These are phyloP conservation scores for Nipponia nippon DNA, from an alignment of 2,113 vertebrate genomes.

Conservation along the genomic window DNA sequence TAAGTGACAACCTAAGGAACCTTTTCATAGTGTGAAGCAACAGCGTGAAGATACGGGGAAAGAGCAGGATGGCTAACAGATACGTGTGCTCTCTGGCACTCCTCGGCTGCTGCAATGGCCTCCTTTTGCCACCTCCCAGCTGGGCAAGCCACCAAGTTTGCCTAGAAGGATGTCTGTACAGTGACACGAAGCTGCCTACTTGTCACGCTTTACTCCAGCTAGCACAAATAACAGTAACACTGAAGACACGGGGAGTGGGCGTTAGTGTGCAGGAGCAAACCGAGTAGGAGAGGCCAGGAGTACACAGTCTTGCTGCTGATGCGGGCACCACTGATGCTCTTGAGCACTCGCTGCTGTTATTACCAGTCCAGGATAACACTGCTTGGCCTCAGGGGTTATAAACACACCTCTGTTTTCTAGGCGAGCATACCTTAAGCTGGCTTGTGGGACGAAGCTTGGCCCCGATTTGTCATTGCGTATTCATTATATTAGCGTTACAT, in stretches of 20 bases:
- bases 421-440: not conserved
- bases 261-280: not conserved
- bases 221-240: not conserved
- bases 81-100: not conserved
- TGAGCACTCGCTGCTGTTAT: not conserved
- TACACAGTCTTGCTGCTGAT: not conserved
- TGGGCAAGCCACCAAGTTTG: not conserved
- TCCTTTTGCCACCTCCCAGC: not conserved
- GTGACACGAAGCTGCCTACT: not conserved
- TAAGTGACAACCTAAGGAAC: not conserved
- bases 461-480: accelerated
- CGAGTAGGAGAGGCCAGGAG: not conserved
- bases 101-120: not conserved
- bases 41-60: accelerated
- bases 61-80: not conserved
- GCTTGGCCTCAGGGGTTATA: not conserved
- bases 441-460: not conserved
- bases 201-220: not conserved
- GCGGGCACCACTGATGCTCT: not conserved
- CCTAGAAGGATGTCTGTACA: not conserved
- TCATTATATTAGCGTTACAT: not conserved
- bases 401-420: not conserved
- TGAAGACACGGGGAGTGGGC: not conserved
- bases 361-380: not conserved
- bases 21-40: not conserved